phyloP scores from a whole-genome alignment of 2,888 invertebrate species.

The Fragum whitleyi region DNA sequence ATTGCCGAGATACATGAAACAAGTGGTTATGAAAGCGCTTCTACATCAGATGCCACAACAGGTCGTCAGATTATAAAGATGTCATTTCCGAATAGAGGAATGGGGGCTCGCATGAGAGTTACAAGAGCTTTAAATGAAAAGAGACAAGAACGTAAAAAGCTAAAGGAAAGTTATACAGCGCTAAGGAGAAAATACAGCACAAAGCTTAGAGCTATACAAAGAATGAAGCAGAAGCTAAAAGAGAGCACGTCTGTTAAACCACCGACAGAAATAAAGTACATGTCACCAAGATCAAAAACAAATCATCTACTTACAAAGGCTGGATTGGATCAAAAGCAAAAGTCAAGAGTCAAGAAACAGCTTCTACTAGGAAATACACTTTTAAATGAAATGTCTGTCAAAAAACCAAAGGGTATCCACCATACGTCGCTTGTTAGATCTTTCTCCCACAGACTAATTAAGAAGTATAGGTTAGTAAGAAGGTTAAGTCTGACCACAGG shows the following conservation, averaged over 20 bases:
- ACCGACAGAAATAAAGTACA: neutral
- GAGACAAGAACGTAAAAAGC: neutral
- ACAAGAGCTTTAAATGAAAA: neutral
- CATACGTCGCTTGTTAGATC: neutral
- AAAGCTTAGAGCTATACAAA: neutral
- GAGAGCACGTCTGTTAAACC: slow-evolving; percentile 3
- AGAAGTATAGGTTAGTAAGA: neutral
- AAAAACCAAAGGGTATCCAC: neutral
- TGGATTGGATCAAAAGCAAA: neutral
- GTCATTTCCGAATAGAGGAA: neutral
- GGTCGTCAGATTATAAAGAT: neutral
- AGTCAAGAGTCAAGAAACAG: neutral
- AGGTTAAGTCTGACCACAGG: neutral
- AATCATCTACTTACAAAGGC: neutral
- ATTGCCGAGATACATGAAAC: neutral
- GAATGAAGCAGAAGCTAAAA: slow-evolving; percentile 3
- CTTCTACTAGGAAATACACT: neutral
- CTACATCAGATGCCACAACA: neutral
- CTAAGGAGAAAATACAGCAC: neutral
- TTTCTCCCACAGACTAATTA: neutral
- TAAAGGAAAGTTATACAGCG: neutral
- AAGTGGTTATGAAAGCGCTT: neutral
- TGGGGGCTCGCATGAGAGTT: neutral
- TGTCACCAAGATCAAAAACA: slow-evolving; percentile 15
- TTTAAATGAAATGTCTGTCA: neutral